Base-by-base conservation (phyloP, 2,888 invertebrate species). In the Plebejus argus region DNA sequence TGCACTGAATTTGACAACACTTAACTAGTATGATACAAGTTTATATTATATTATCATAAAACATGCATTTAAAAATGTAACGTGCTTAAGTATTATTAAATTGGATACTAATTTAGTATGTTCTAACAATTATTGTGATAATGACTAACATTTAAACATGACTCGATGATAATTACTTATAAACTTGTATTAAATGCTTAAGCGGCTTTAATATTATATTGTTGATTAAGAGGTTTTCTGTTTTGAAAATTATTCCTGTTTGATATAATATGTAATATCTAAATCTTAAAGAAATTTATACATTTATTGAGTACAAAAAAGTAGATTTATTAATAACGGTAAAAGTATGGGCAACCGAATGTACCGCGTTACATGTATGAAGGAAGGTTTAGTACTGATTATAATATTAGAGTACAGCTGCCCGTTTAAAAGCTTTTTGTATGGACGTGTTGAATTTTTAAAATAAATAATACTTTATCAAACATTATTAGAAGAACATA, bases 61-160 rank as follows among this genome's bases (percentile, higher is more conserved):
- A 33, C 28, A 28, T 66, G 66, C 66, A 66, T 33, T 66, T 66
- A 66, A 66, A 66, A 66, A 66, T 28, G 66, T 66, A 6, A 66
- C 18, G 66, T 66, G 66, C 28, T 33, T 66, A 66, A 66, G 6
- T 66, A 66, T 66, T 28, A 66, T 28, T 66, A 28, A 66, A 66
- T 28, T 28, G 66, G 33, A 66, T 28, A 33, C 66, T 33, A 66
- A 33, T 66, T 23, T 66, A 33, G 28, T 66, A 66, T 28, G 33
- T 66, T 66, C 28, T 66, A 33, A 28, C 66, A 66, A 66, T 23
- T 66, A 66, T 66, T 66, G 66, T 66, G 66, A 66, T 33, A 66
- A 66, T 6, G 66, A 66, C 28, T 66, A 66, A 66, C 66, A 66
- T 66, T 66, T 33, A 33, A 66, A 66, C 66, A 66, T 33, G 15